A percentile compares a stretch with the other conserved stretches of the same genome.
These are phyloP conservation scores for Homalodisca vitripennis DNA, from an alignment of 1,140 invertebrate species.

Conservation along the genomic window DNA sequence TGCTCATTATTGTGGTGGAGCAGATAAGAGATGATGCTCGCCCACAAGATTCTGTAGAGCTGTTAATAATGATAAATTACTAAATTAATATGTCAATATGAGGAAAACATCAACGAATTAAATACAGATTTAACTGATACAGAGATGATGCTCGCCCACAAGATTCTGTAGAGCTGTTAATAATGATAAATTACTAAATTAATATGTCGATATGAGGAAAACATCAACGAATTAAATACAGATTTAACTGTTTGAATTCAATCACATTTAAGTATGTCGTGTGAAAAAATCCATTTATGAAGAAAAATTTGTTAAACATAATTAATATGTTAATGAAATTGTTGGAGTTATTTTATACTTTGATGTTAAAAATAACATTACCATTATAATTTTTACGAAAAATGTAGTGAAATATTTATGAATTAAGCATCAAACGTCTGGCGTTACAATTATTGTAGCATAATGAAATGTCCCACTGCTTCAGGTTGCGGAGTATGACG, in stretches of 20 bases:
- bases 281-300: too few species aligned
- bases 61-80: too few species aligned
- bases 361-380: background rate
- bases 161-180: background rate
- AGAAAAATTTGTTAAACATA: background rate
- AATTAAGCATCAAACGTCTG: background rate
- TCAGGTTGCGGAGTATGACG: constrained; percentile 70
- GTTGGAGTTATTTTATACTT: background rate
- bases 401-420: background rate
- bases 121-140: too few species aligned
- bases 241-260: too few species aligned
- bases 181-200: background rate
- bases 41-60: too few species aligned
- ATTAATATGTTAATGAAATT: background rate
- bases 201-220: background rate
- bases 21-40: background rate
- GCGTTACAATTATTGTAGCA: background rate
- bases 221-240: too few species aligned
- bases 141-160: background rate
- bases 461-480: constrained; percentile 54
- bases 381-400: background rate
- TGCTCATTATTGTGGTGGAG: background rate
- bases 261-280: too few species aligned
- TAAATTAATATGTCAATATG: too few species aligned
- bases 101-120: too few species aligned